Percentiles rank a stretch among this genome's conserved stretches.
These are phyloP conservation scores for Lapara coniferarum DNA, from an alignment of 2,888 invertebrate species.

Conservation along the genomic window DNA sequence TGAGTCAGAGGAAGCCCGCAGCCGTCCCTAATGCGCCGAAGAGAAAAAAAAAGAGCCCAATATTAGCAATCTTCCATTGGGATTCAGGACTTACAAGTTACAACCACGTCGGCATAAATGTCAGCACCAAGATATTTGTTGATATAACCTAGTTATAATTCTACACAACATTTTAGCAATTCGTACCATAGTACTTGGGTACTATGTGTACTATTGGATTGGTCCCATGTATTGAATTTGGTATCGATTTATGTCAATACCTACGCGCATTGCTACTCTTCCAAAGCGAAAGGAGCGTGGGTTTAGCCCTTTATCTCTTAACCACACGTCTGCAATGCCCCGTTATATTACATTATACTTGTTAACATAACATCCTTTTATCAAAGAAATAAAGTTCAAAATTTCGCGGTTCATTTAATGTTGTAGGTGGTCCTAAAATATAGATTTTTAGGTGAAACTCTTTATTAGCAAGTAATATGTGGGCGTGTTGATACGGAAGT, in stretches of 20 bases:
- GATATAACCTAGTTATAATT: too few species aligned
- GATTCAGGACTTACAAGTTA: too few species aligned
- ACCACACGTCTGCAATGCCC: constrained; percentile 1
- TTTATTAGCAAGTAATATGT: constrained; percentile 5
- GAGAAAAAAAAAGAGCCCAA: too few species aligned
- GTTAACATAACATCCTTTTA: not conserved
- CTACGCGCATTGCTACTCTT: constrained; percentile 1
- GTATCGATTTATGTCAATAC: not conserved
- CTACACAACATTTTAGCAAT: too few species aligned
- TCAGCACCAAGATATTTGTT: too few species aligned
- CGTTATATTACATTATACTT: not conserved
- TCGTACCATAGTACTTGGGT: not conserved
- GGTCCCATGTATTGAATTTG: not conserved
- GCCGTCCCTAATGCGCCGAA: too few species aligned
- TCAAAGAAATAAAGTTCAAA: not conserved
- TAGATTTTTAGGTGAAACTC: constrained; percentile 14
- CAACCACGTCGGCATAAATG: too few species aligned
- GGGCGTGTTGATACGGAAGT: not conserved
- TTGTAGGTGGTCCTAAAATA: not conserved
- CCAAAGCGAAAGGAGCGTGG: constrained; percentile 14
- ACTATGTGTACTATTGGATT: too few species aligned
- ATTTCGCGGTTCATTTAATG: not conserved
- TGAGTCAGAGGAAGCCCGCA: too few species aligned
- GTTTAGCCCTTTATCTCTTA: constrained; percentile 15
- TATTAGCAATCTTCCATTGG: too few species aligned